Percentiles rank a stretch among this genome's conserved stretches.
Conservation (phyloP, 92 coral and sea anemone genomes). For the Desmophyllum pertusum region DNA sequence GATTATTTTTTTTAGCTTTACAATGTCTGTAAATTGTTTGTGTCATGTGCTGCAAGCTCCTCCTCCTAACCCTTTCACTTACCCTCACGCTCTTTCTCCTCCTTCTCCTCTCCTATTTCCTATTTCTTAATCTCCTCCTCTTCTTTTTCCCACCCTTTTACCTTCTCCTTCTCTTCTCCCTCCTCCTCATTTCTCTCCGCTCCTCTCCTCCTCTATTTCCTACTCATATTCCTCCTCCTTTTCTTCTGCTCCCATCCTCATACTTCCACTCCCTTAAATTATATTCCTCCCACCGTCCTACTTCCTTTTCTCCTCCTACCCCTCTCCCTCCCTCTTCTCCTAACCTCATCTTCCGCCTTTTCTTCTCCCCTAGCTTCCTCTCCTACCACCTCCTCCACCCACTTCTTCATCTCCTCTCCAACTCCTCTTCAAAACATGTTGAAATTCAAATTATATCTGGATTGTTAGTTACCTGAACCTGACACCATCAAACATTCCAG, state of each 20-base stretch:
- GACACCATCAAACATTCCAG: conserved; percentile 95
- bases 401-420: background rate
- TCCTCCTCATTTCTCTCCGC: background rate
- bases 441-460: too few relatives aligned
- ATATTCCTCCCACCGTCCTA: too few relatives aligned
- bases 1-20: too few relatives aligned
- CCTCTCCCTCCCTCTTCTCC: background rate
- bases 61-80: too few relatives aligned
- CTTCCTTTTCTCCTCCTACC: background rate
- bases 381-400: background rate
- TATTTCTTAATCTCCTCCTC: too few relatives aligned
- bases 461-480: conserved; percentile 63
- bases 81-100: too few relatives aligned
- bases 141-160: too few relatives aligned
- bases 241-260: background rate
- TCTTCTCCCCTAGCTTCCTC: background rate
- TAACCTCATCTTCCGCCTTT: background rate
- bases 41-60: too few relatives aligned
- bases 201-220: background rate
- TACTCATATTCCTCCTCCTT: background rate
- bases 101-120: too few relatives aligned
- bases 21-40: too few relatives aligned
- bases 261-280: background rate
- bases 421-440: background rate
- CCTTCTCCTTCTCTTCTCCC: background rate